phyloP scores from a whole-genome alignment of 2,113 vertebrate species.

The Austrofundulus limnaeus region DNA sequence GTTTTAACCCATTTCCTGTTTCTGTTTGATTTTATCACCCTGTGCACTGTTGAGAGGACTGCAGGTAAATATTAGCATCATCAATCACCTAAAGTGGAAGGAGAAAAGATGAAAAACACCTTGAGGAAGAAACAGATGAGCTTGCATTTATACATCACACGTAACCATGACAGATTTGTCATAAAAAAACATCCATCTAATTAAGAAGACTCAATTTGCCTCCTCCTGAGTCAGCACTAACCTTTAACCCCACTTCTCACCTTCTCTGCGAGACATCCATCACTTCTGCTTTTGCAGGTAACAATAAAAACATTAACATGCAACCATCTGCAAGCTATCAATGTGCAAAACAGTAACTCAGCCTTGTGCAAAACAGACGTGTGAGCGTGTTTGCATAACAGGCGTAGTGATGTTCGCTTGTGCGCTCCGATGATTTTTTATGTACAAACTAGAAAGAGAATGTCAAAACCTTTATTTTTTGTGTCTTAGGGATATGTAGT shows the following conservation, averaged over 20 bases:
- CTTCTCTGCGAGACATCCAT: slow-evolving; percentile 36
- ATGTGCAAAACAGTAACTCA: background rate
- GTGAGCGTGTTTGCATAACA: background rate
- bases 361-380: background rate
- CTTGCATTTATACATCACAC: slow-evolving; percentile 32
- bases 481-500: background rate
- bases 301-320: background rate
- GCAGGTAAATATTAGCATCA: slow-evolving; percentile 70
- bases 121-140: slow-evolving; percentile 19
- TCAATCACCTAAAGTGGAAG: slow-evolving; percentile 61
- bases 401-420: too few relatives aligned
- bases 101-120: slow-evolving; percentile 26
- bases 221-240: slow-evolving; percentile 57
- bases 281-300: background rate
- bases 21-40: slow-evolving; percentile 31
- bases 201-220: slow-evolving; percentile 57
- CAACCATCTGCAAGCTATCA: background rate
- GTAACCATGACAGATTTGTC: slow-evolving; percentile 40
- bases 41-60: slow-evolving; percentile 26
- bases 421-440: too few relatives aligned
- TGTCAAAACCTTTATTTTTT: background rate
- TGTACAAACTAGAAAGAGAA: too few relatives aligned
- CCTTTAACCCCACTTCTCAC: slow-evolving; percentile 42
- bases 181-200: slow-evolving; percentile 59
- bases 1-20: slow-evolving; percentile 61